phyloP scores from a whole-genome alignment of 2,888 invertebrate species.

The Branchipolynoe longqiensis region DNA sequence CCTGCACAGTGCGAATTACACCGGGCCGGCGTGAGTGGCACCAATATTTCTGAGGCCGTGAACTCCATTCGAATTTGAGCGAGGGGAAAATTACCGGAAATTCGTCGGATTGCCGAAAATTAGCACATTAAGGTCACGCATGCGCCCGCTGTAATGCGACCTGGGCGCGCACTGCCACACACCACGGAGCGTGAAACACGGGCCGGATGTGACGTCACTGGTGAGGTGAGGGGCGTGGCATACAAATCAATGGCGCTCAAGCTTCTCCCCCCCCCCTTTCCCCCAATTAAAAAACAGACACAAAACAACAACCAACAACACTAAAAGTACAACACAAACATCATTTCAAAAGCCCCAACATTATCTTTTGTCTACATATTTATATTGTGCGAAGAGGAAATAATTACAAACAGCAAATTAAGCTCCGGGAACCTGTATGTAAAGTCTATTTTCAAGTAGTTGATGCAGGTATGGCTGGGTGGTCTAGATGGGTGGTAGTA shows the following conservation, averaged over 20 bases:
- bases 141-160: conserved; percentile 13
- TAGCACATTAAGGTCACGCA: conserved; percentile 31
- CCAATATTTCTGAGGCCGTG: conserved; percentile 23
- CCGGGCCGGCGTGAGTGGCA: conserved; percentile 6
- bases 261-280: no score
- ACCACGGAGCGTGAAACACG: no score
- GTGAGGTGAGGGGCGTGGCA: not conserved
- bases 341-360: no score
- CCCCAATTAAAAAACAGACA: not conserved
- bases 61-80: conserved; percentile 47
- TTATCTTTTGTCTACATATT: no score
- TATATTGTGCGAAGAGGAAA: no score
- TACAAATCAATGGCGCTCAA: conserved; percentile 35
- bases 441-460: no score
- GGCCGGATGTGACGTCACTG: no score
- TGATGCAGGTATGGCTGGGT: no score
- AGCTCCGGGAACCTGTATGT: no score
- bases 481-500: no score
- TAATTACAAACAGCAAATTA: no score
- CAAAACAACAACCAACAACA: not conserved
- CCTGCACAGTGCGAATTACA: conserved; percentile 33
- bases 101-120: conserved; percentile 23
- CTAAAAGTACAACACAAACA: no score
- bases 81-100: conserved; percentile 48
- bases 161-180: not conserved